Percentiles rank a stretch among this genome's conserved stretches.
Evolutionary conservation across 2,113 vertebrate species (phyloP).

Genomic region (Anolis carolinensis): DNA sequence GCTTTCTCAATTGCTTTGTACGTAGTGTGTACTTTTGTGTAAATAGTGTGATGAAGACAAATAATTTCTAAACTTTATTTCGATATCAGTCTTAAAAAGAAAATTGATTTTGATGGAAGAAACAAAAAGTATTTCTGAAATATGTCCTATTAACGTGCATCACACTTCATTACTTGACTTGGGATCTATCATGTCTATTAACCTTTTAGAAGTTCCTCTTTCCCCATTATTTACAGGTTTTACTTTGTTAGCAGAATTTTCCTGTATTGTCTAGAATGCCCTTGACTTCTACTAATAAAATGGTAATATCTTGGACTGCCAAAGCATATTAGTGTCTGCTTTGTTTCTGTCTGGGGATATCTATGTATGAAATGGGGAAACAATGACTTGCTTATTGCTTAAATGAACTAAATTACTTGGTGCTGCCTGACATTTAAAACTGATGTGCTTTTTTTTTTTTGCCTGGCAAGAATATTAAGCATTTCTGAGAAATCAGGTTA

Average conservation of each 20-base stretch:
- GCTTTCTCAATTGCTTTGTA: no score
- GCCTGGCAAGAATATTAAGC: slow-evolving; percentile 22
- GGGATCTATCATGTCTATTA: neutral
- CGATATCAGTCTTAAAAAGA: no score
- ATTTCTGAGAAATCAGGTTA: neutral
- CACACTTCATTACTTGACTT: no score
- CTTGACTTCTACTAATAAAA: slow-evolving; percentile 5
- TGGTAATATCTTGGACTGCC: neutral
- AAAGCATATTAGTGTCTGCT: slow-evolving; percentile 8
- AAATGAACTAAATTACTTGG: slow-evolving; percentile 36
- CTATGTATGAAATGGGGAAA: neutral
- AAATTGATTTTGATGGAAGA: no score
- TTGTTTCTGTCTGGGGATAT: neutral
- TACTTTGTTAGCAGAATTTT: neutral
- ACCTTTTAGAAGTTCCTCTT: neutral
- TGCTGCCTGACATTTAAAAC: slow-evolving; percentile 20
- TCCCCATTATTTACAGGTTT: neutral
- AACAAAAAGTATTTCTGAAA: no score
- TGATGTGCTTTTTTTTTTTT: neutral
- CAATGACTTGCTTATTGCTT: slow-evolving; percentile 27
- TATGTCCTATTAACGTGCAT: no score
- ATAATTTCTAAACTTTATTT: no score
- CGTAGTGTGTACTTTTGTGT: no score
- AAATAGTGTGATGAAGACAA: no score
- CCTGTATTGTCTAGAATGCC: neutral